Evolutionary conservation across 1,140 invertebrate species (phyloP).

Genomic region (Yoshiicerus persimilis): DNA sequence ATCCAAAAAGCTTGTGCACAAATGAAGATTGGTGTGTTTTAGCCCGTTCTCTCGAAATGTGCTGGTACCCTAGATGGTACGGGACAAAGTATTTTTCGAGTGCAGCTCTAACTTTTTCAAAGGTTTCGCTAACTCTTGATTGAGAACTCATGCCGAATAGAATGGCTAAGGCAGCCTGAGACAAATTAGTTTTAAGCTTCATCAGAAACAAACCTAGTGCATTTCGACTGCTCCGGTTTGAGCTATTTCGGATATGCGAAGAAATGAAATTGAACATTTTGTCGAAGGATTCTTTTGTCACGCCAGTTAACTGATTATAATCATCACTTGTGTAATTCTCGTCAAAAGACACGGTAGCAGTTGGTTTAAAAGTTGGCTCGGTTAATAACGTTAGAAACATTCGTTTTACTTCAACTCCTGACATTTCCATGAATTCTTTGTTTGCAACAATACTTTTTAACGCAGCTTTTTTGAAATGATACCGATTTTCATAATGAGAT

Average conservation of each 20-base stretch:
- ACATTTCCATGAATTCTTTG: neutral
- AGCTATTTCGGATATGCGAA: neutral
- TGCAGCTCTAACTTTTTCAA: neutral
- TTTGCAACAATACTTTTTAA: neutral
- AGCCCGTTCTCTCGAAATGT: neutral
- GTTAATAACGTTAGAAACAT: neutral
- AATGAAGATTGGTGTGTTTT: neutral
- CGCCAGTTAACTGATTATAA: neutral
- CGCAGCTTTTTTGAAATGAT: neutral
- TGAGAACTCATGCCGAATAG: neutral
- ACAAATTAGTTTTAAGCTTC: neutral
- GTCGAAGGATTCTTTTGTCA: neutral
- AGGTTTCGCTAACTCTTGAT: neutral
- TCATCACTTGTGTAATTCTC: neutral
- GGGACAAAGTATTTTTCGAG: neutral
- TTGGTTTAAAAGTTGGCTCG: neutral
- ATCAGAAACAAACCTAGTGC: neutral
- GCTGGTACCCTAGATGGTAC: neutral
- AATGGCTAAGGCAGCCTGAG: neutral
- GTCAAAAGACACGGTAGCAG: neutral
- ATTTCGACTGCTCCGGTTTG: neutral
- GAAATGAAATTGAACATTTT: neutral
- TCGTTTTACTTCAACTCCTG: neutral
- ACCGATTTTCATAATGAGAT: neutral
- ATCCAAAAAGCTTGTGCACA: neutral